Evolutionary conservation across 2,888 invertebrate genomes (phyloP), one percentile per base, ranked within the genome.

Genomic region (Caenorhabditis sp.): DNA sequence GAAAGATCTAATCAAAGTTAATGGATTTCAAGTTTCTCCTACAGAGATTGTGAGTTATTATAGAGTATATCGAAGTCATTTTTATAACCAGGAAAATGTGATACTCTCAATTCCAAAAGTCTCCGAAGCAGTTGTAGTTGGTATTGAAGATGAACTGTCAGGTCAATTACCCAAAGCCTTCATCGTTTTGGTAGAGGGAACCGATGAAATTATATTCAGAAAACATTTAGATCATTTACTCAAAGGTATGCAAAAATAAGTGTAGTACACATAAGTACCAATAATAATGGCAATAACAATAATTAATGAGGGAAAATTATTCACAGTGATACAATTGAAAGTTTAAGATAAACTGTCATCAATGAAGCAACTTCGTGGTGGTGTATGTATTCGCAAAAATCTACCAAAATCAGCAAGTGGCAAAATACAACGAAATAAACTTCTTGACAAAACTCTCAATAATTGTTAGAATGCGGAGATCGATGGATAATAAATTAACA

Each of bases 1-100:
- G 23, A 95, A 95, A 88, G 94, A 95, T 87, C 91, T 95, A 27
- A 95, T 95, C 84, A 95, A 95, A 88, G 94, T 93, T 86, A 94
- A 95, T 88, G 94, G 92, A 53, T 93, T 92, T 84, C 93, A 93
- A 91, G 93, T 93, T 89, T 89, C 84, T 8, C 83, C 85, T 0
- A 66, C 76, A 12, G 82, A 85, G 63, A 74, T 85, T 55, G 84
- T 83, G 31, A 62, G 17, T 51, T 31, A 31, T 31, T 10, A 4
- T 24, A 14, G 36, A 26, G 6, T 26, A 8, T 5, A 21, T 53
- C 5, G 49, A 53, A 17, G 12, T 31, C n/a, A 14, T 19, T 55
- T 49, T 53, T 36, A 26, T 27, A 62, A 19, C 24, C 88, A 95
- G 62, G 95, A 95, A 88, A 92, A 92, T 14, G 84, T 94, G 57